Evolutionary conservation across 2,113 vertebrate species (phyloP), one percentile per base, ranked within the genome.

Genomic region (Clarias batrachus): DNA sequence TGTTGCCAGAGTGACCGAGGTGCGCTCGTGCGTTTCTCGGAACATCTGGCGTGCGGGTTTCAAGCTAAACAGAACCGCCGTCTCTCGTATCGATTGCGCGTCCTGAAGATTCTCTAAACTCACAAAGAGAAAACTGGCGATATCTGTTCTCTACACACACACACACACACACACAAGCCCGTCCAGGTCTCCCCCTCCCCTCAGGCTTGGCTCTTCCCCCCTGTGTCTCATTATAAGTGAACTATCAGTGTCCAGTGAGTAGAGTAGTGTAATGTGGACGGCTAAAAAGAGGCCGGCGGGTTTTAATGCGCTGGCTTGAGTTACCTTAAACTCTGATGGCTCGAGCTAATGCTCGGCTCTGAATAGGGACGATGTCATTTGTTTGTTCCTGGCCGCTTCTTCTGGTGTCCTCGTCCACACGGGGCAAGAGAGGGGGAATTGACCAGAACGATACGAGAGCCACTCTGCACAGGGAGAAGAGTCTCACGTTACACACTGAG

Each of bases 391-490:
- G 56, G 56, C 25, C 21, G 54, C 52, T 79, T 30, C 52, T 79
- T 78, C 52, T 78, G 76, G 76, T 27, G 77, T 79, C 77, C 54
- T 79, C 54, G 21, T 79, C 54, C 56, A 59, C 17, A 81, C 27
- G 7, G 48, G 3, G 74, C n/a, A 54, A 19, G 30, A 2, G 80
- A 65, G 23, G 33, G 16, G 25, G 12, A 62, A 41, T 41, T 80
- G 56, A 60, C 56, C 59, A 60, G 27, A 63, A 59, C 21, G 59
- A 63, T 81, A 65, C 63, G 62, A 81, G 37, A 60, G 56, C 56
- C 78, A 81, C 30, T 19, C 76, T 81, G 79, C 33, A 41, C 59
- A 63, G 59, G 11, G 78, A 80, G 33, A 81, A 62, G 57, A 81
- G 79, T 41, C 79, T 81, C 59, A 3, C 4, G 79, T 81, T 63